Percentiles rank a stretch among this genome's conserved stretches.
phyloP scores from a whole-genome alignment of 2,797 vertebrate species.

The Champsocephalus gunnari region DNA sequence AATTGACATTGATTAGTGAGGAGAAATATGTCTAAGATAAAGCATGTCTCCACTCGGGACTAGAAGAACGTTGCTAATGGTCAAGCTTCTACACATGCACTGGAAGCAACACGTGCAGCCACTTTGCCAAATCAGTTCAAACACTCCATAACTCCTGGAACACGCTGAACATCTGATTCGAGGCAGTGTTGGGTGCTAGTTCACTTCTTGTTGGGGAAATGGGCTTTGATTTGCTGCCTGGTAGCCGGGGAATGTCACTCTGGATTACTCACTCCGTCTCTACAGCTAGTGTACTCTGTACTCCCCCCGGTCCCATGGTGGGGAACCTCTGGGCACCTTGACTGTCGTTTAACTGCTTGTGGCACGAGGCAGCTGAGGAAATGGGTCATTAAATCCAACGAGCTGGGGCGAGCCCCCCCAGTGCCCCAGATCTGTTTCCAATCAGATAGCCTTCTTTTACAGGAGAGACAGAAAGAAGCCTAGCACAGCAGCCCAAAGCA shows the following conservation, averaged over 20 bases:
- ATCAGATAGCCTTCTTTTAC: conserved; percentile 87
- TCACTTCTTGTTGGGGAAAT: conserved; percentile 74
- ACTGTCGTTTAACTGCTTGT: conserved; percentile 88
- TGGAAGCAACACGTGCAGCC: conserved; percentile 30
- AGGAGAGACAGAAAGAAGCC: conserved; percentile 67
- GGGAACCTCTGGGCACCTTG: conserved; percentile 87
- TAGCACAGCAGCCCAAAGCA: conserved; percentile 65
- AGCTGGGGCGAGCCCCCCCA: conserved; percentile 82
- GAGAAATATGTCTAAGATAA: background rate
- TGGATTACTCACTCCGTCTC: conserved; percentile 74
- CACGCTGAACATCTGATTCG: conserved; percentile 52
- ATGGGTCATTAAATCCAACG: conserved; percentile 89
- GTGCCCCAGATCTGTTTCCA: conserved; percentile 87
- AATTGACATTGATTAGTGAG: background rate
- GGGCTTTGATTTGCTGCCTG: conserved; percentile 75
- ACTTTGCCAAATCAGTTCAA: conserved; percentile 18
- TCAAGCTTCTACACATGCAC: background rate
- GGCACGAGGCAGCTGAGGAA: conserved; percentile 86
- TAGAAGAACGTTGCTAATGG: background rate
- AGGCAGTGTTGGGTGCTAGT: conserved; percentile 62
- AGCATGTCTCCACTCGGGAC: background rate
- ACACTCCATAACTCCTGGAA: conserved; percentile 45
- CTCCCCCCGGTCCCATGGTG: conserved; percentile 62
- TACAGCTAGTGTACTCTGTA: conserved; percentile 60
- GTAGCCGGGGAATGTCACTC: conserved; percentile 65